A percentile compares a stretch with the other conserved stretches of the same genome.
phyloP scores from a whole-genome alignment of 2,797 vertebrate genomes.

The Poeciliopsis infans region DNA sequence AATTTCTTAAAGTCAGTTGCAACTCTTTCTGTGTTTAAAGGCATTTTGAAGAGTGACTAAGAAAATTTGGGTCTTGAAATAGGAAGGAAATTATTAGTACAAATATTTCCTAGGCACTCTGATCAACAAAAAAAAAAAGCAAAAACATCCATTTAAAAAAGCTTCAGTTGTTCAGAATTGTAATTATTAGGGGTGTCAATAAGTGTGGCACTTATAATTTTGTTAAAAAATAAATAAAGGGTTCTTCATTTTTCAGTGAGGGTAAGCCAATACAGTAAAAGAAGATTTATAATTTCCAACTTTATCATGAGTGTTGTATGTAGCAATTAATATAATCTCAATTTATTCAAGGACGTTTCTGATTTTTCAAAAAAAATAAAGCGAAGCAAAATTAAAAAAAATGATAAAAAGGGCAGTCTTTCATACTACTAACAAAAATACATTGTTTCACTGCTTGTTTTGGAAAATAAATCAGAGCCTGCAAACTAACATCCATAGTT shows the following conservation, averaged over 20 bases:
- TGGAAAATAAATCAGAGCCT: background rate
- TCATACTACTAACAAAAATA: background rate
- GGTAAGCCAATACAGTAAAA: background rate
- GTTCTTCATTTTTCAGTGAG: background rate
- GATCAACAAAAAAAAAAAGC: background rate
- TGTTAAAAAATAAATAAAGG: background rate
- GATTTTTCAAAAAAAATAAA: background rate
- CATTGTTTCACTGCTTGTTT: background rate
- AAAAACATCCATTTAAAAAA: background rate
- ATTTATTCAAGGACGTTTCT: background rate
- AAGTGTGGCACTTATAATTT: background rate
- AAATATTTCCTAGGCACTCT: background rate
- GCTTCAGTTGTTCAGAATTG: background rate
- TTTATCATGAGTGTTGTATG: background rate
- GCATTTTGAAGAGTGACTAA: background rate
- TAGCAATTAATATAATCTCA: background rate
- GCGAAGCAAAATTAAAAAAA: background rate
- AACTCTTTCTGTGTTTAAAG: background rate
- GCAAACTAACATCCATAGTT: background rate
- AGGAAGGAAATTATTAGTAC: background rate
- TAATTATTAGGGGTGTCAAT: background rate
- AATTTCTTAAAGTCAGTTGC: background rate
- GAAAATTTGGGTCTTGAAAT: background rate
- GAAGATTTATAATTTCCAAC: background rate
- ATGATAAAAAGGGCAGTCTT: background rate